Percentiles rank a stretch among this genome's conserved stretches.
Evolutionary conservation across 2,113 vertebrate genomes (phyloP).

Genomic region (Probosciger aterrimus): DNA sequence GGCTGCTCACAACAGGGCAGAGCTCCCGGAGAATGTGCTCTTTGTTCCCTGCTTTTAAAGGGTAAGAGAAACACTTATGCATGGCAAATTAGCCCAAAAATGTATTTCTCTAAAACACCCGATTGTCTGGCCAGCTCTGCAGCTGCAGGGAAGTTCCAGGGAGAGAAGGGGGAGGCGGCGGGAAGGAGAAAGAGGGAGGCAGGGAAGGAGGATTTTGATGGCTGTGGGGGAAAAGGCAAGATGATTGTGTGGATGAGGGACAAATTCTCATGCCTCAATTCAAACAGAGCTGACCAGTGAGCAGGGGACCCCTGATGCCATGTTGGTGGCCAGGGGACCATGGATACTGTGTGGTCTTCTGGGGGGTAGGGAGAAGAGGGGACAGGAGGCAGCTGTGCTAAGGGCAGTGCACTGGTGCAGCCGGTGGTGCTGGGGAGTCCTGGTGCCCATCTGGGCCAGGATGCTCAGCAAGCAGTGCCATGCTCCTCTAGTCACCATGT

Average conservation of each 20-base stretch:
- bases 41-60: constrained; percentile 82
- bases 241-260: background rate
- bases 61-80: constrained; percentile 85
- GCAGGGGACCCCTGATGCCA: background rate
- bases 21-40: constrained; percentile 74
- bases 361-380: background rate
- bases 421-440: background rate
- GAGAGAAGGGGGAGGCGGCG: constrained; percentile 69
- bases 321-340: background rate
- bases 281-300: background rate
- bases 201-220: constrained; percentile 61
- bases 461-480: background rate
- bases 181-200: constrained; percentile 65
- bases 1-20: constrained; percentile 76
- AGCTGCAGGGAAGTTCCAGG: constrained; percentile 82
- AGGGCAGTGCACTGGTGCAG: background rate
- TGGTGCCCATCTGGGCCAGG: constrained; percentile 23
- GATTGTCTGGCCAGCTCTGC: constrained; percentile 82
- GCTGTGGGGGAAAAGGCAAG: background rate
- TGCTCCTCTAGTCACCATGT: constrained; percentile 32
- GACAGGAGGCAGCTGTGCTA: background rate
- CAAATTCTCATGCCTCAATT: constrained; percentile 33
- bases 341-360: background rate
- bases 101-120: constrained; percentile 86
- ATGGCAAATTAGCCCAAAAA: constrained; percentile 87